Evolutionary conservation across 2,888 invertebrate genomes (phyloP), one percentile per base, ranked within the genome.

Genomic region (Oscheius onirici): DNA sequence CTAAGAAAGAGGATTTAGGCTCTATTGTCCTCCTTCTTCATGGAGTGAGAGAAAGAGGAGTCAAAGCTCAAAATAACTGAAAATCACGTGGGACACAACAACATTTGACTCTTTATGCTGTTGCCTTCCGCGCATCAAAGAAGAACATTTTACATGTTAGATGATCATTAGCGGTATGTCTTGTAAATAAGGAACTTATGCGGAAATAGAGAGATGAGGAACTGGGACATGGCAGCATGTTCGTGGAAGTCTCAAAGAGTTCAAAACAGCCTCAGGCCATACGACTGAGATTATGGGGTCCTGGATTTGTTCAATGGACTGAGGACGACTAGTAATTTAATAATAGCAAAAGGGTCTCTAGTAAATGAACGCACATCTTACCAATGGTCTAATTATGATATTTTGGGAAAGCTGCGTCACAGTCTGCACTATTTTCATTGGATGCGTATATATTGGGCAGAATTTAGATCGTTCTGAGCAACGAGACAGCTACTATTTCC

Each of bases 231-330:
- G 49, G 8, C 34, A 34, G 8, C 34, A 49, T 49, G 49, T 49
- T 49, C 20, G 10, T 22, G 49, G 49, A 17, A 17, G 49, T 34
- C 34, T 34, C 34, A 41, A 58, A 26, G 40, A 58, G 41, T 63
- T 63, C 44, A 63, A 63, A 63, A 63, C 20, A 46, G 46, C 63
- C 63, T 17, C 49, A 63, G 63, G 63, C 63, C 15, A 49, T 26
- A n/a, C 34, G 63, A 46, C 49, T 63, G 51, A 49, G 63, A 28
- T 46, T 49, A 60, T n/a, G 24, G 34, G 55, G 55, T 20, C 5
- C 20, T 40, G 41, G 58, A 58, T 58, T 58, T 34, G 34, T 40
- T 34, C 58, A 58, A 20, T 52, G 52, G 52, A 22, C 20, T 52
- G 52, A 41, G 58, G 43, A 41, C 17, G 58, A 58, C 40, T 58